Conservation (phyloP, 2,797 vertebrate genomes). For the Myotis pilosus region DNA sequence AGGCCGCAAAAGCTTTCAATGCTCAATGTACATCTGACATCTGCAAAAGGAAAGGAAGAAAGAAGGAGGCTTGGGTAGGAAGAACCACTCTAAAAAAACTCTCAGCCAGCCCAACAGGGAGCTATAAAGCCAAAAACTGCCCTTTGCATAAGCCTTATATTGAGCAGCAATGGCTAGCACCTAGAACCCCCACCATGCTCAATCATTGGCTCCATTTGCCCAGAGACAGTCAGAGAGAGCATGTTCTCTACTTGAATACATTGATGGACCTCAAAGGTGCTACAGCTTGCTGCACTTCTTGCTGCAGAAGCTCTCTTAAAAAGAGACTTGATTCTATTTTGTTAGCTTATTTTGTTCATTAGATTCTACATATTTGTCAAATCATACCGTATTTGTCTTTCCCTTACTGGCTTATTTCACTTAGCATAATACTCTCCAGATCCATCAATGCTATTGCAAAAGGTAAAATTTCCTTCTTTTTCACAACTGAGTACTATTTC, state of each 20-base stretch:
- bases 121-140: background rate
- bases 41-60: background rate
- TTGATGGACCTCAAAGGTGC: background rate
- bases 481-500: background rate
- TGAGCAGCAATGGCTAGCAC: background rate
- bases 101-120: background rate
- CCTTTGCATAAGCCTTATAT: background rate
- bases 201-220: background rate
- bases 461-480: background rate
- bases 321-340: background rate
- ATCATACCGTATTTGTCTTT: background rate
- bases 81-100: background rate
- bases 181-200: background rate
- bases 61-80: background rate
- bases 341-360: background rate
- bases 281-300: background rate
- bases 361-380: background rate
- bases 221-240: background rate
- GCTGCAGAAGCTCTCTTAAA: background rate
- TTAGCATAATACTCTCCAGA: background rate
- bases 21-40: background rate
- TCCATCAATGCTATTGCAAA: background rate
- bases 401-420: background rate
- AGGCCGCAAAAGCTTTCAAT: background rate
- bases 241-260: background rate